These are phyloP conservation scores for Dicrostonyx torquatus DNA, from an alignment of 2,797 vertebrate genomes.

Conservation along the genomic window DNA sequence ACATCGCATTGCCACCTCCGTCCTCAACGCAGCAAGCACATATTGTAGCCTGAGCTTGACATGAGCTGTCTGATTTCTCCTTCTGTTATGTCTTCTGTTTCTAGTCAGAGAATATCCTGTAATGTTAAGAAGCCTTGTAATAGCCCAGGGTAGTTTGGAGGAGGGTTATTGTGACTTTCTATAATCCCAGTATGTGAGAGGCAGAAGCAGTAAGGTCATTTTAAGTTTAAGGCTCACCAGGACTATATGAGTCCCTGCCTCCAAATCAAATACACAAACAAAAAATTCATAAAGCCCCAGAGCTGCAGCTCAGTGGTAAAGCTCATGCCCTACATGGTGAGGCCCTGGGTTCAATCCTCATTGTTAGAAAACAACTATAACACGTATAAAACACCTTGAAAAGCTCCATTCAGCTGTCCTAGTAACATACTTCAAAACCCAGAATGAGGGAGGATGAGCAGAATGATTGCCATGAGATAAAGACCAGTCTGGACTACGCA, in stretches of 20 bases:
- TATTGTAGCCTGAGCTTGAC: background rate
- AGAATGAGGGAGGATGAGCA: background rate
- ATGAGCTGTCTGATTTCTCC: background rate
- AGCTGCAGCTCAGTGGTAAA: background rate
- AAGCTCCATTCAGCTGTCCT: background rate
- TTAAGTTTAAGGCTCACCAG: background rate
- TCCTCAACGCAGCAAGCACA: background rate
- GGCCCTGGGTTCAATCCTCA: background rate
- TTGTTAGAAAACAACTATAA: background rate
- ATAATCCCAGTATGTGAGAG: background rate
- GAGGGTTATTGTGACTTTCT: background rate
- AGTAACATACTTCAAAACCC: background rate
- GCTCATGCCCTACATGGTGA: background rate
- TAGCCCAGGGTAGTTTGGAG: conserved; percentile 54
- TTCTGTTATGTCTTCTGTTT: conserved; percentile 15
- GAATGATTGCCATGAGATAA: background rate
- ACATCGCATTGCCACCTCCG: background rate
- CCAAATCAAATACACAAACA: background rate
- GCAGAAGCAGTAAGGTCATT: background rate
- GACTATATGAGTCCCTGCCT: background rate
- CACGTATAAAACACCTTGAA: background rate
- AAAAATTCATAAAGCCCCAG: background rate
- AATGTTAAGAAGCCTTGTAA: background rate
- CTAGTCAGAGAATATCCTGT: background rate
- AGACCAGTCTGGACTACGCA: background rate